A percentile compares a stretch with the other conserved stretches of the same genome.
Evolutionary conservation across 2,797 vertebrate genomes (phyloP).

Genomic region (Scarus forsteni): DNA sequence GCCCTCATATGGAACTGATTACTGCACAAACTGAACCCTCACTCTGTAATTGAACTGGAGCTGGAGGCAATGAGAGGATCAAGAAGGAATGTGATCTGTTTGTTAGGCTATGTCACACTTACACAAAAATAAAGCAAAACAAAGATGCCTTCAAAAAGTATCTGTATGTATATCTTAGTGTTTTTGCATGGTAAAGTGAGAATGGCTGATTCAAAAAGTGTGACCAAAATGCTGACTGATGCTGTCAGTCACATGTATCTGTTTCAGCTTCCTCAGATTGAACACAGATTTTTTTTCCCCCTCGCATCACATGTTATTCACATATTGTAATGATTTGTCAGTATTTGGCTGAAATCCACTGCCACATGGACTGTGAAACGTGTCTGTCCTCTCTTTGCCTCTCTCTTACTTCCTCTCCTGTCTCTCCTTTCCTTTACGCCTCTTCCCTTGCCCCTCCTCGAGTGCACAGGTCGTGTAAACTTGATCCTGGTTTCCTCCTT

Average conservation of each 20-base stretch:
- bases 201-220: not conserved
- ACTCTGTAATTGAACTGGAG: slow-evolving; percentile 1
- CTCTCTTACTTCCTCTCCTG: not conserved
- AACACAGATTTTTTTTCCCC: not conserved
- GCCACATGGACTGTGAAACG: slow-evolving; percentile 26
- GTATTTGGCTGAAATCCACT: slow-evolving; percentile 26
- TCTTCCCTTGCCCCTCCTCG: not conserved
- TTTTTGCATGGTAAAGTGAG: no score
- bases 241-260: not conserved
- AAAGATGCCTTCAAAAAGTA: not conserved
- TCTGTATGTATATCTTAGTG: no score
- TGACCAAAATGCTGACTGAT: not conserved
- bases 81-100: slow-evolving; percentile 23
- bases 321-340: slow-evolving; percentile 46
- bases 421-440: not conserved
- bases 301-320: not conserved
- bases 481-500: not conserved
- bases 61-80: slow-evolving; percentile 12
- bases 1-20: slow-evolving; percentile 43
- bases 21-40: slow-evolving; percentile 1
- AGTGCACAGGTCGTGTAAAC: slow-evolving; percentile 5
- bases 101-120: not conserved
- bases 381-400: not conserved
- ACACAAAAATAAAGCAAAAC: not conserved
- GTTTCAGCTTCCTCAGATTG: not conserved